phyloP scores from a whole-genome alignment of 2,113 vertebrate genomes.

The Microtus oregoni region DNA sequence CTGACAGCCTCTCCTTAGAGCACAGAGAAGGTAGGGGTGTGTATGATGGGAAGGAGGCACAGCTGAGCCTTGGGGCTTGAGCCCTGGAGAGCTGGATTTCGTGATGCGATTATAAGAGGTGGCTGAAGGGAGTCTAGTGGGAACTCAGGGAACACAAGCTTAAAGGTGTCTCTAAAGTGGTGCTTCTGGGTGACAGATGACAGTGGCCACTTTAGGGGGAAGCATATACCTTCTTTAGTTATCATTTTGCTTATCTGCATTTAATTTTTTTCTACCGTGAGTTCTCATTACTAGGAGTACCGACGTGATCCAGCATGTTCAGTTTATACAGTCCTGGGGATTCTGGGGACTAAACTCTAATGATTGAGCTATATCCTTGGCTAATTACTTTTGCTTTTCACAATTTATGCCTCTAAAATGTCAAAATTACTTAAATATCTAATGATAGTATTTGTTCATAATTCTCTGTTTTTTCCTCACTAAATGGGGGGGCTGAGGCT shows the following conservation, averaged over 20 bases:
- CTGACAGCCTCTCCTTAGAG: not conserved
- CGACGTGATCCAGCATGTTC: not conserved
- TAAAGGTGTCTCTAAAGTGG: not conserved
- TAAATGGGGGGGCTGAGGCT: too few species aligned
- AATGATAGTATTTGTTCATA: not conserved
- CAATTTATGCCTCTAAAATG: not conserved
- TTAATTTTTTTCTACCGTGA: not conserved
- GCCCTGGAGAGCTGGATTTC: conserved; percentile 4
- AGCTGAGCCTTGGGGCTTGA: not conserved
- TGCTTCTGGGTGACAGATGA: not conserved
- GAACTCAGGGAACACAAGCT: not conserved
- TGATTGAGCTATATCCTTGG: not conserved
- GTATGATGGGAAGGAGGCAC: not conserved
- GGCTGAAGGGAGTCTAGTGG: not conserved
- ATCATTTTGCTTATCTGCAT: not conserved
- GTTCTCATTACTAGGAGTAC: not conserved
- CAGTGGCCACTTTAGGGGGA: not conserved
- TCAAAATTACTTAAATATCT: not conserved
- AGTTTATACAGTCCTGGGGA: not conserved
- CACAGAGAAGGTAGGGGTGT: not conserved
- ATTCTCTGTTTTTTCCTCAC: not conserved
- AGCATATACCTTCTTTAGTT: not conserved
- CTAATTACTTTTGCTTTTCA: not conserved
- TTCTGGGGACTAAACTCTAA: not conserved
- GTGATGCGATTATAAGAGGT: not conserved